Percentiles rank a stretch among this genome's conserved stretches.
These are phyloP conservation scores for Bugula neritina DNA, from an alignment of 2,888 invertebrate genomes.

Conservation along the genomic window DNA sequence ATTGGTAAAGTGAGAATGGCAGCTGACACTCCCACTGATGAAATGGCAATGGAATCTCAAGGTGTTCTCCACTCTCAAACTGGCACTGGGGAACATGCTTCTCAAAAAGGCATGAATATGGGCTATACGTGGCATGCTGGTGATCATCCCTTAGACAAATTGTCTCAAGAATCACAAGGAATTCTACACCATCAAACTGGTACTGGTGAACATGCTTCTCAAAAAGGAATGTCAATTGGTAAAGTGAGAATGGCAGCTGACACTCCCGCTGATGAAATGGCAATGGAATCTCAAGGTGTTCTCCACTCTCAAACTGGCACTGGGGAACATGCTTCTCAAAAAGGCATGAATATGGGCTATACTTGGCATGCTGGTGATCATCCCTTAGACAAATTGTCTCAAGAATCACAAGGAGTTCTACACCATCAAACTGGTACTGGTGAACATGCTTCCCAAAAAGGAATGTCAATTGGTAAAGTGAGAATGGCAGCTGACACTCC, in stretches of 20 bases:
- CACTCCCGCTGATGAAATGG: not conserved
- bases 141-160: conserved; percentile 7
- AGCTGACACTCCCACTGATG: not conserved
- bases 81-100: not conserved
- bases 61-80: conserved; percentile 14
- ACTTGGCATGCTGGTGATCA: conserved; percentile 17
- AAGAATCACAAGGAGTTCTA: conserved; percentile 6
- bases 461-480: conserved; percentile 2
- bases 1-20: not conserved
- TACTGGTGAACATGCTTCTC: not conserved
- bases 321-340: conserved; percentile 16
- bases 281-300: conserved; percentile 12
- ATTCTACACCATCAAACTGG: conserved; percentile 3
- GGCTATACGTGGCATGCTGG: conserved; percentile 12
- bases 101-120: conserved; percentile 24
- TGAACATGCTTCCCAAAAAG: conserved; percentile 9
- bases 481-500: not conserved
- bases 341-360: conserved; percentile 13
- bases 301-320: conserved; percentile 16
- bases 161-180: conserved; percentile 16
- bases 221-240: conserved; percentile 7
- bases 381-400: not conserved
- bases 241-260: not conserved
- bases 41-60: conserved; percentile 3
- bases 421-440: conserved; percentile 2